Evolutionary conservation across 2,888 invertebrate genomes (phyloP), one percentile per base, ranked within the genome.

Genomic region (Xylocampa areola): DNA sequence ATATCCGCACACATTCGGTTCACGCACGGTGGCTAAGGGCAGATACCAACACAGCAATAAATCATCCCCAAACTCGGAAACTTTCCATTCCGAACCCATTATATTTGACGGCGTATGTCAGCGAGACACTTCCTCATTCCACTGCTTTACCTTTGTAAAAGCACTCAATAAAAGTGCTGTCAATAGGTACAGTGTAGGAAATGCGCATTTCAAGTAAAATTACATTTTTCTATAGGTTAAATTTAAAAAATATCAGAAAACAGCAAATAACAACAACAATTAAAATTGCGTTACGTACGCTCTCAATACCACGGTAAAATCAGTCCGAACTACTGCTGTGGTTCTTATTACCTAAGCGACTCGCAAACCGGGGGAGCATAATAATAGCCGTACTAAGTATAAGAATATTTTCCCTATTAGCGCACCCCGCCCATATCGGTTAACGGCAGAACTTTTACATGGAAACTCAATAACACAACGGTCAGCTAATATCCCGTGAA

Each of bases 401-500:
- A 52, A 59, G 61, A 73, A 73, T 72, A 70, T 75, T 78, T 81
- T 77, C 73, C 77, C 72, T 80, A 79, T 81, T 81, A 80, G 68
- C 77, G 49, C 73, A 73, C 72, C 76, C 68, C 68, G 69, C 82
- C 79, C 74, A 75, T 77, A 75, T 76, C 68, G 69, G 79, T 77
- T 85, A 85, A 85, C 85, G 80, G 81, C 76, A 79, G 68, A 89
- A 87, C 80, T 89, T 88, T 84, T 80, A 68, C 85, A 80, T 80
- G 73, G 76, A 81, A 88, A 87, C 86, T 87, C 89, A 86, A 89
- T 90, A 89, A 84, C 83, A 79, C 84, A 81, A 76, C 82, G 85
- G 86, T 85, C 85, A 85, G 83, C 82, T 87, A 90, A 89, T 89
- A 90, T 84, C 79, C 80, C 82, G 81, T 88, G 84, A 90, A 91